Conservation (phyloP, 2,888 invertebrate genomes). For the Melinaea marsaeus region DNA sequence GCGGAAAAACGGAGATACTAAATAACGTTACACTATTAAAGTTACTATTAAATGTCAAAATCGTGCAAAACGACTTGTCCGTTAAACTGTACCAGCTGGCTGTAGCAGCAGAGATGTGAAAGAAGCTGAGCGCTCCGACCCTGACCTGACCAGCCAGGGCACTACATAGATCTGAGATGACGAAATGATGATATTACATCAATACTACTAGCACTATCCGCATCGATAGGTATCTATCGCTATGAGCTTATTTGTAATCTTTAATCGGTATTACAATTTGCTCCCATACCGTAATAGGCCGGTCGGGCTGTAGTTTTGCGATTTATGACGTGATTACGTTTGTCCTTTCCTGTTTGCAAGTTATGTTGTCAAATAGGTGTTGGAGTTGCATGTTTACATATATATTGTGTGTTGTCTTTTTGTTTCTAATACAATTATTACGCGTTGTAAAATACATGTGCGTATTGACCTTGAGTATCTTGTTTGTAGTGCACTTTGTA, state of each 20-base stretch:
- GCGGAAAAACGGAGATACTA: conserved; percentile 27
- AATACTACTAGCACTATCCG: conserved; percentile 19
- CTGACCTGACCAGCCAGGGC: conserved; percentile 28
- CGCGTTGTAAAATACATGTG: not conserved
- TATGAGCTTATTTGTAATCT: conserved; percentile 20
- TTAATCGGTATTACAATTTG: conserved; percentile 23
- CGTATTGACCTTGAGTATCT: not conserved
- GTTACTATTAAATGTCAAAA: conserved; percentile 29
- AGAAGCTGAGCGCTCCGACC: conserved; percentile 25
- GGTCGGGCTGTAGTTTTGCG: not conserved
- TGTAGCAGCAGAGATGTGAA: conserved; percentile 11
- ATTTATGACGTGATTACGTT: conserved; percentile 4
- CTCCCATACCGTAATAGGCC: conserved; percentile 11
- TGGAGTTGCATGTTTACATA: not conserved
- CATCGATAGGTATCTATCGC: conserved; percentile 21
- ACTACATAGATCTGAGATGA: conserved; percentile 23
- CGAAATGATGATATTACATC: conserved; percentile 28
- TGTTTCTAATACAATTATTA: conserved; percentile 6
- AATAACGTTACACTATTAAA: conserved; percentile 26
- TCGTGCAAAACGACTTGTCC: conserved; percentile 30
- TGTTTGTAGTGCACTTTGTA: conserved; percentile 4
- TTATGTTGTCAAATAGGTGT: not conserved
- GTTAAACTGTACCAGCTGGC: conserved; percentile 22
- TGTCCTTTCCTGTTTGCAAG: not conserved
- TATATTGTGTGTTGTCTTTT: not conserved